phyloP scores from a whole-genome alignment of 2,888 invertebrate species.

The Pollenia labialis region DNA sequence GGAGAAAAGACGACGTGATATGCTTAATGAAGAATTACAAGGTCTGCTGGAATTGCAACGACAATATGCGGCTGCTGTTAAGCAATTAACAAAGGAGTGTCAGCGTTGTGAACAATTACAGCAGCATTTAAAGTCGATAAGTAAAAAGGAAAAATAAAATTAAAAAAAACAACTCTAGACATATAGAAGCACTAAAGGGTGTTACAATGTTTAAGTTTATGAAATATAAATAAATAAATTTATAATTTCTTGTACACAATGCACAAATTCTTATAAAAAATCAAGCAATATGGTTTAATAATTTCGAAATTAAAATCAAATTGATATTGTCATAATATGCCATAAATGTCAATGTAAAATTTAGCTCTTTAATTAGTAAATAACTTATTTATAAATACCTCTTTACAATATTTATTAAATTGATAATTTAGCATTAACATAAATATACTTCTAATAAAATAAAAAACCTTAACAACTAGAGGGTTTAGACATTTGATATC shows the following conservation, averaged over 20 bases:
- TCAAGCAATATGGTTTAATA: slow-evolving; percentile 48
- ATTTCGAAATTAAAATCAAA: background rate
- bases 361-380: slow-evolving; percentile 64
- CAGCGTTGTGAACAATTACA: slow-evolving; percentile 87
- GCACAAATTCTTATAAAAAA: slow-evolving; percentile 52
- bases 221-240: slow-evolving; percentile 3
- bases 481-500: too few relatives aligned
- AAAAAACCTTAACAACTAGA: too few relatives aligned
- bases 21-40: slow-evolving; percentile 87
- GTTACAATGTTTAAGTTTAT: background rate
- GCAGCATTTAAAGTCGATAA: slow-evolving; percentile 82
- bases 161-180: background rate
- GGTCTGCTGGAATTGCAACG: slow-evolving; percentile 89
- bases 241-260: slow-evolving; percentile 24
- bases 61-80: slow-evolving; percentile 90
- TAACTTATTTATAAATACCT: slow-evolving; percentile 39
- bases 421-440: slow-evolving; percentile 13
- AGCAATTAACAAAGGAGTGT: slow-evolving; percentile 90
- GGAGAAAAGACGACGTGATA: slow-evolving; percentile 88
- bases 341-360: slow-evolving; percentile 14
- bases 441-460: background rate
- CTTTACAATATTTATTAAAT: slow-evolving; percentile 34
- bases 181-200: background rate
- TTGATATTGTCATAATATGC: background rate
- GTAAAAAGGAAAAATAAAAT: slow-evolving; percentile 74